These are phyloP conservation scores for Sitophilus oryzae DNA, from an alignment of 1,140 invertebrate species.

Conservation along the genomic window DNA sequence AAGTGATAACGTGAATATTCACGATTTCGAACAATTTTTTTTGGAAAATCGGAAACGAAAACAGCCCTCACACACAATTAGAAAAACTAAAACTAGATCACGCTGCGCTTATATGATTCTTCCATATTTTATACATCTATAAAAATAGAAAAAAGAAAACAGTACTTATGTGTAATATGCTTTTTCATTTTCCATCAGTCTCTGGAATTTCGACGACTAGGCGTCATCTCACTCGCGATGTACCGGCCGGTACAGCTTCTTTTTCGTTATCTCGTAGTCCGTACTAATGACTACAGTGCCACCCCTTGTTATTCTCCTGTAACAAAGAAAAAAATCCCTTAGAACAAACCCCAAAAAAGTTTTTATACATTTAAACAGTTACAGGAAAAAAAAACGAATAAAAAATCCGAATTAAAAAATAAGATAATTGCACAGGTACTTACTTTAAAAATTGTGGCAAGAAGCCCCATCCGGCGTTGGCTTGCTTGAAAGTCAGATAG, in stretches of 20 bases:
- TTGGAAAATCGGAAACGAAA: too few species aligned
- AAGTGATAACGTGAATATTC: too few species aligned
- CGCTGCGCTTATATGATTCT: slow-evolving; percentile 2
- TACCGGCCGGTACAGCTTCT: slow-evolving; percentile 30
- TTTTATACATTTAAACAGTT: too few species aligned
- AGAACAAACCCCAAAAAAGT: too few species aligned
- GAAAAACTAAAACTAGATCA: background rate
- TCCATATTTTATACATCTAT: background rate
- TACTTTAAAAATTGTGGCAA: slow-evolving; percentile 65
- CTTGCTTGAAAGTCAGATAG: slow-evolving; percentile 77
- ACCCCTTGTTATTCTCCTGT: slow-evolving; percentile 41
- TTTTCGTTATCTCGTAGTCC: slow-evolving; percentile 39
- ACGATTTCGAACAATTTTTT: background rate
- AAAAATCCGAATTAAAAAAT: background rate
- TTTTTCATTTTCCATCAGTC: slow-evolving; percentile 35
- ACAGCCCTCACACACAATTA: background rate
- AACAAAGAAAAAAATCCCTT: slow-evolving; percentile 18
- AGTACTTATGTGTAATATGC: slow-evolving; percentile 31
- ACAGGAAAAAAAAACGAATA: slow-evolving; percentile 20
- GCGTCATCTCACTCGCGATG: background rate
- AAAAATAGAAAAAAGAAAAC: slow-evolving; percentile 8
- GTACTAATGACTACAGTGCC: slow-evolving; percentile 40
- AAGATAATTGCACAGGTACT: slow-evolving; percentile 15
- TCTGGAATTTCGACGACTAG: slow-evolving; percentile 25
- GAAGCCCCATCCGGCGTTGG: slow-evolving; percentile 72